Evolutionary conservation across 2,888 invertebrate species (phyloP).

Genomic region (Papilio gigon): DNA sequence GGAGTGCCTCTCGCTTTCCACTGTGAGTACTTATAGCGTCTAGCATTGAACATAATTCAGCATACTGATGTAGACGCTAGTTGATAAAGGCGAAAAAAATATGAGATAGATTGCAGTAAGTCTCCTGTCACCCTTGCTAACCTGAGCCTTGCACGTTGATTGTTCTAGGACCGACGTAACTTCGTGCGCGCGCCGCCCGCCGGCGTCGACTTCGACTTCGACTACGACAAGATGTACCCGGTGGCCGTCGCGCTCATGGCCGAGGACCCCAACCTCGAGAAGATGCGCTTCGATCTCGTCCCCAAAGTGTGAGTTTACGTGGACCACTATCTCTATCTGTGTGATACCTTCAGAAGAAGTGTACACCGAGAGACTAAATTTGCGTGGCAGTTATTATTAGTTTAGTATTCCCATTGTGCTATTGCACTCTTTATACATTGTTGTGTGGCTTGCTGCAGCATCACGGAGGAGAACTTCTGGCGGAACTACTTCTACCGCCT

Average conservation of each 20-base stretch:
- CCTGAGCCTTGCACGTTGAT: background rate
- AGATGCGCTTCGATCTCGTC: slow-evolving; percentile 99
- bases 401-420: background rate
- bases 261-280: slow-evolving; percentile 97
- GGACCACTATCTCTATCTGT: too few species aligned
- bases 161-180: slow-evolving; percentile 95
- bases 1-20: slow-evolving; percentile 96
- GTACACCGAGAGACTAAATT: too few species aligned
- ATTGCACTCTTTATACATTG: background rate
- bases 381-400: too few species aligned
- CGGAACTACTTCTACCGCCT: slow-evolving; percentile 99
- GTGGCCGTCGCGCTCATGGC: slow-evolving; percentile 97
- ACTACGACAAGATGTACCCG: slow-evolving; percentile 95
- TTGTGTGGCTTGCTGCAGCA: slow-evolving; percentile 82
- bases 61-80: too few species aligned
- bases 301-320: slow-evolving; percentile 95
- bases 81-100: too few species aligned
- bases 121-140: background rate
- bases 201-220: slow-evolving; percentile 97
- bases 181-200: slow-evolving; percentile 98
- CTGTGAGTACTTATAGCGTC: slow-evolving; percentile 85
- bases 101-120: background rate
- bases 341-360: too few species aligned
- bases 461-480: slow-evolving; percentile 99
- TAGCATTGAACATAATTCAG: too few species aligned